Evolutionary conservation across 2,797 vertebrate species (phyloP).

Genomic region (Carapus acus): DNA sequence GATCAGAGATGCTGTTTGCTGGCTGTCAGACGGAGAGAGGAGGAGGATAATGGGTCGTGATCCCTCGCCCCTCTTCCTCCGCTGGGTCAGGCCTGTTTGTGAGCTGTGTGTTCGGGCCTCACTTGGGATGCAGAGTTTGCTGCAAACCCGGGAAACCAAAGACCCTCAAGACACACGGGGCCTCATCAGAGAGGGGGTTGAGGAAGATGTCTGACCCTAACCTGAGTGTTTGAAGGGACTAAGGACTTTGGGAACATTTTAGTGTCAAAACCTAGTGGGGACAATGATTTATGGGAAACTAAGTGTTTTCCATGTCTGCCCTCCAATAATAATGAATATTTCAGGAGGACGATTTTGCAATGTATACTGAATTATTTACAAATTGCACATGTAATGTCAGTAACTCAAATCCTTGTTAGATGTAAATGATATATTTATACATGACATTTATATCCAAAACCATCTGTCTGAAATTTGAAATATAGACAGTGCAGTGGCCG

Average conservation of each 20-base stretch:
- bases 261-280: not conserved
- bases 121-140: slow-evolving; percentile 64
- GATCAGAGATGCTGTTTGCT: slow-evolving; percentile 48
- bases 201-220: slow-evolving; percentile 47
- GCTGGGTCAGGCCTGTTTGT: slow-evolving; percentile 39
- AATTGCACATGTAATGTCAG: too few species aligned
- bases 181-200: slow-evolving; percentile 33
- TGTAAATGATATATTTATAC: too few species aligned
- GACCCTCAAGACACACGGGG: slow-evolving; percentile 50
- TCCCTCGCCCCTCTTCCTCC: slow-evolving; percentile 43
- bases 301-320: too few species aligned
- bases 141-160: slow-evolving; percentile 48
- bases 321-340: too few species aligned
- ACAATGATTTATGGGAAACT: too few species aligned
- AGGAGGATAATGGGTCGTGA: slow-evolving; percentile 36
- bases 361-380: too few species aligned
- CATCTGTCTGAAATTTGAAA: too few species aligned
- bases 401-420: too few species aligned
- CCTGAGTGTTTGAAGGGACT: slow-evolving; percentile 24
- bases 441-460: too few species aligned
- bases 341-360: too few species aligned
- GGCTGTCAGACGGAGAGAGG: slow-evolving; percentile 43
- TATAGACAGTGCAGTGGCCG: too few species aligned
- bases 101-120: slow-evolving; percentile 53
- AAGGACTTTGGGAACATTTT: slow-evolving; percentile 5